Evolutionary conservation across 1,140 invertebrate species (phyloP).

Genomic region (Conus betulinus): DNA sequence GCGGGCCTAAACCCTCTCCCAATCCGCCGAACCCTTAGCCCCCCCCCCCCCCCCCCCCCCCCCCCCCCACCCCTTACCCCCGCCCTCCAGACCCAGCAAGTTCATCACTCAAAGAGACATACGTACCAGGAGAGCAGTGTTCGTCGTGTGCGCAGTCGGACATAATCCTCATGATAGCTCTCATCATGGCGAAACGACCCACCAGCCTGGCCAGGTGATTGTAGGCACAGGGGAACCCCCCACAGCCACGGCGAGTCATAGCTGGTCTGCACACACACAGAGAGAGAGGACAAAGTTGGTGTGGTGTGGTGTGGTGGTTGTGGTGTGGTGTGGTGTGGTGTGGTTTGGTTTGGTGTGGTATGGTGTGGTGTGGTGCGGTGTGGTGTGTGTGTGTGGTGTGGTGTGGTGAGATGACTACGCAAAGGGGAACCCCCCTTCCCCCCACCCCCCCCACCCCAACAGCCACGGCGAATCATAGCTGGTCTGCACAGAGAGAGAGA

Average conservation of each 20-base stretch:
- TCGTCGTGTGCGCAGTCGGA: background rate
- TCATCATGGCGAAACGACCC: background rate
- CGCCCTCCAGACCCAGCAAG: background rate
- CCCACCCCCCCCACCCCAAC: too few species aligned
- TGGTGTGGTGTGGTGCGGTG: too few species aligned
- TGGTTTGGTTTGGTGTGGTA: too few species aligned
- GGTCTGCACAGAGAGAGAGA: too few species aligned
- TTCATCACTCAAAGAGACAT: background rate
- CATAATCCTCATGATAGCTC: background rate
- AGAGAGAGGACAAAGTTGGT: too few species aligned
- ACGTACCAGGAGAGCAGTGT: background rate
- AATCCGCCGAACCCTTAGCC: background rate
- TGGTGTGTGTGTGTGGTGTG: too few species aligned
- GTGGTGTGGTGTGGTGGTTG: too few species aligned
- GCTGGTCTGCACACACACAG: too few species aligned
- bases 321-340: too few species aligned
- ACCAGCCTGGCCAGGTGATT: background rate
- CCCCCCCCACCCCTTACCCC: background rate
- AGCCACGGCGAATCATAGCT: too few species aligned
- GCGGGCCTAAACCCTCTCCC: background rate
- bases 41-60: background rate
- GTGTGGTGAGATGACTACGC: too few species aligned
- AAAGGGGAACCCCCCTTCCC: too few species aligned
- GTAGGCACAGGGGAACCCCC: background rate
- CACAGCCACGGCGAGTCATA: background rate